phyloP scores from a whole-genome alignment of 2,113 vertebrate species.

The Mormoops blainvillei region DNA sequence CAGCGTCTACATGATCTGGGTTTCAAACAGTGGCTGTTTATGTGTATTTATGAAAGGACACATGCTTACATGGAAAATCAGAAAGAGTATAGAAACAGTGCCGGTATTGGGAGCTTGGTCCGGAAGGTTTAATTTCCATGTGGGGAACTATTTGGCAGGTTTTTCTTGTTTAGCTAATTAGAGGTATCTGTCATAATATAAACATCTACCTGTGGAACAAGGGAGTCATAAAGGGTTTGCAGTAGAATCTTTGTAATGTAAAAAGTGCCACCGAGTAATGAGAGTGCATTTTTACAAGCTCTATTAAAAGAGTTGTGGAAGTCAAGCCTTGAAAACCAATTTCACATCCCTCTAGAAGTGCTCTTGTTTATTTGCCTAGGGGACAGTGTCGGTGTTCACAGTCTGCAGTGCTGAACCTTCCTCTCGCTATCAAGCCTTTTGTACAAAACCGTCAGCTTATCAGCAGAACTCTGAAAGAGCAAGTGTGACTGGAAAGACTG shows the following conservation, averaged over 20 bases:
- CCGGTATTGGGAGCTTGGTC: not conserved
- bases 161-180: slow-evolving; percentile 62
- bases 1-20: not conserved
- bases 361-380: slow-evolving; percentile 39
- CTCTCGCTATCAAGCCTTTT: not conserved
- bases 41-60: not conserved
- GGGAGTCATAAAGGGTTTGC: slow-evolving; percentile 38
- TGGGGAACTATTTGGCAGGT: not conserved
- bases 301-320: not conserved
- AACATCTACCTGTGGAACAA: slow-evolving; percentile 49
- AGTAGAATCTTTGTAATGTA: slow-evolving; percentile 21
- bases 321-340: slow-evolving; percentile 41
- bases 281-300: not conserved
- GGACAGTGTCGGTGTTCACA: slow-evolving; percentile 7
- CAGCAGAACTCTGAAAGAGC: slow-evolving; percentile 44
- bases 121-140: not conserved
- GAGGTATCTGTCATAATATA: slow-evolving; percentile 41
- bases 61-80: not conserved
- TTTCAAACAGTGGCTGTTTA: not conserved
- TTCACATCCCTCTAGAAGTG: slow-evolving; percentile 26
- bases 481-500: not conserved
- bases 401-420: slow-evolving; percentile 51
- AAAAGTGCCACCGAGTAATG: slow-evolving; percentile 34
- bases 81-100: not conserved
- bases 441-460: slow-evolving; percentile 50